Evolutionary conservation across 2,888 invertebrate species (phyloP).

Genomic region (Spodoptera littoralis): DNA sequence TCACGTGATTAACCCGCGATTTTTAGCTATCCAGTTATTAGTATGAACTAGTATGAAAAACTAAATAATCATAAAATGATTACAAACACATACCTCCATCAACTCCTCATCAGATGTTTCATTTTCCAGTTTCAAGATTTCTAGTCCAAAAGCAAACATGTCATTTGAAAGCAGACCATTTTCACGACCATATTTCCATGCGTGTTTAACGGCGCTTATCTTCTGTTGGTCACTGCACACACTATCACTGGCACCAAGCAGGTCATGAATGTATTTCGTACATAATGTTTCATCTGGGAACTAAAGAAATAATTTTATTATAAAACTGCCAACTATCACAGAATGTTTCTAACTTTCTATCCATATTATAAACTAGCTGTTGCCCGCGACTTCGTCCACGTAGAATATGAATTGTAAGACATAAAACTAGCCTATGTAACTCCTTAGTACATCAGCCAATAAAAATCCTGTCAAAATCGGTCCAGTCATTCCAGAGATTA

Average conservation of each 20-base stretch:
- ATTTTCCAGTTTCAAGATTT: constrained; percentile 75
- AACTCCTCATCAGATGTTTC: constrained; percentile 70
- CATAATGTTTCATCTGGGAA: constrained; percentile 80
- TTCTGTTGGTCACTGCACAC: constrained; percentile 73
- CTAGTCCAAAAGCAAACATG: constrained; percentile 82
- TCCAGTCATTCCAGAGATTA: no score
- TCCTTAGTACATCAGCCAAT: no score
- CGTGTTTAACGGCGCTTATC: constrained; percentile 76
- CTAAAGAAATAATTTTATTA: constrained; percentile 53
- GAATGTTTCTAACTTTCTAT: no score
- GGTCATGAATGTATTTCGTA: constrained; percentile 78
- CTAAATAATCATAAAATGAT: not conserved
- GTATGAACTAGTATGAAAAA: not conserved
- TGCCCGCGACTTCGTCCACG: no score
- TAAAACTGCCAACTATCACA: no score
- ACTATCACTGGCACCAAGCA: constrained; percentile 70
- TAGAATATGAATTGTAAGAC: no score
- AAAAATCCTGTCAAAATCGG: no score
- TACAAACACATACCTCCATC: constrained; percentile 67
- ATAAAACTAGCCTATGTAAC: no score
- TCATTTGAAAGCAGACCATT: constrained; percentile 76
- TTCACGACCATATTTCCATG: constrained; percentile 80
- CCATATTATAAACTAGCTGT: no score
- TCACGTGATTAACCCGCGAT: no score
- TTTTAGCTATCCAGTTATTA: no score